Percentiles rank a stretch among this genome's conserved stretches.
These are phyloP conservation scores for Albula glossodonta DNA, from an alignment of 2,113 vertebrate species.

Conservation along the genomic window DNA sequence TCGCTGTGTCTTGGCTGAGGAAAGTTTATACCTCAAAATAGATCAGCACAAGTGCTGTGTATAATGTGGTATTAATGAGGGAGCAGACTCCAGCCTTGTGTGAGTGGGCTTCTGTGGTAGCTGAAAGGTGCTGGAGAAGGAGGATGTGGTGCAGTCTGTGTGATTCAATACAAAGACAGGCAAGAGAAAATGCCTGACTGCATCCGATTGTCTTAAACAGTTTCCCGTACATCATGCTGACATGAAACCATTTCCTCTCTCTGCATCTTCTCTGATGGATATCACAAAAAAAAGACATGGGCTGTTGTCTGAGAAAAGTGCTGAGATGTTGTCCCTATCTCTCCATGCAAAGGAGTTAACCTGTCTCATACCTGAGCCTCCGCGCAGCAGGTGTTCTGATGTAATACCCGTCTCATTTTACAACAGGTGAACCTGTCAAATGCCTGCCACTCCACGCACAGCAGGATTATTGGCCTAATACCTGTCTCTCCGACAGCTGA, in stretches of 20 bases:
- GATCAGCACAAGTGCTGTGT: conserved; percentile 30
- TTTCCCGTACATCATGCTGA: too few relatives aligned
- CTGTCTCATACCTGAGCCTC: not conserved
- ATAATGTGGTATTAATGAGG: conserved; percentile 30
- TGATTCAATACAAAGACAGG: not conserved
- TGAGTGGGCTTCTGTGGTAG: not conserved
- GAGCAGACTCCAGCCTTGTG: not conserved
- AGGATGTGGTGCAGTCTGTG: not conserved
- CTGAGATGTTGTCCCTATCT: not conserved
- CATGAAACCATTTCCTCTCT: not conserved
- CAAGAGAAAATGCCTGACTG: not conserved
- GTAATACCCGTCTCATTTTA: not conserved
- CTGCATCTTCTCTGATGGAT: too few relatives aligned
- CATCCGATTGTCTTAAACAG: not conserved
- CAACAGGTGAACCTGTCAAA: not conserved
- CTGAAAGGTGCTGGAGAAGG: not conserved
- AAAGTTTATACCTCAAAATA: conserved; percentile 46
- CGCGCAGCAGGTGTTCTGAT: not conserved
- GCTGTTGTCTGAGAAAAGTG: not conserved
- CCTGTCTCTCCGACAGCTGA: not conserved
- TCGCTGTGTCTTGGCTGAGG: conserved; percentile 30
- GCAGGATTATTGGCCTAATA: not conserved
- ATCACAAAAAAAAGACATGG: too few relatives aligned
- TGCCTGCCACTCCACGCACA: not conserved
- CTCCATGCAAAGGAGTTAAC: not conserved